Base-by-base conservation (phyloP, 2,888 invertebrate species). In the Acronicta aceris region DNA sequence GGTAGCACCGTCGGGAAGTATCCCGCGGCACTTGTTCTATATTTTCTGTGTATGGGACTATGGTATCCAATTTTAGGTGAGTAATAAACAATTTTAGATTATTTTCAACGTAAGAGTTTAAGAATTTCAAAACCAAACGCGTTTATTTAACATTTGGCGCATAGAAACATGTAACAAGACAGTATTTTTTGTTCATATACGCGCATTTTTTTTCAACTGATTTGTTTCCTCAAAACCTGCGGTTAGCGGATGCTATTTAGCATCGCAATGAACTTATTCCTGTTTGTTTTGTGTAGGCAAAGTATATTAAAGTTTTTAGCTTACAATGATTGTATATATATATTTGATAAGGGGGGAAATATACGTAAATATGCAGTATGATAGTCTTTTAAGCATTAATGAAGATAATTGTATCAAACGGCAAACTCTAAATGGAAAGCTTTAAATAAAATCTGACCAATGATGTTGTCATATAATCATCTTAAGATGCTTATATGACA, bases 21-120 rank as follows among this genome's bases (percentile, higher is more conserved):
- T 89, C 84, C 85, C 82, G 87, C 88, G 84, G 85, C 86, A 87
- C 83, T 91, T 87, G 86, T 86, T 83, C 85, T 92, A 80, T 91
- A 89, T 92, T 89, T 94, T 88, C 86, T 91, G 86, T 92, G 85
- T 91, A 88, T 89, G 82, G 88, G 86, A 82, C 82, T 89, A 76
- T 88, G 85, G 86, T 87, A 86, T 90, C 86, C 89, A 71, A 86
- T 89, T 89, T 86, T 88, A 78, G 92, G 94, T 94, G 78, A 90
- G 94, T 89, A 81, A 76, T 76, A 64, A 67, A 67, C 63, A 69
- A 70, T 59, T 78, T 70, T 74, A 59, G 51, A 65, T 61, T 68
- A 60, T 74, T 69, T 68, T 54, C 53, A 57, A 47, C 49, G 40
- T 48, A 61, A 42, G 10, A 45, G 45, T 48, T 46, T 36, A 25